Evolutionary conservation across 2,797 vertebrate species (phyloP).

Genomic region (Rousettus madagascariensis): DNA sequence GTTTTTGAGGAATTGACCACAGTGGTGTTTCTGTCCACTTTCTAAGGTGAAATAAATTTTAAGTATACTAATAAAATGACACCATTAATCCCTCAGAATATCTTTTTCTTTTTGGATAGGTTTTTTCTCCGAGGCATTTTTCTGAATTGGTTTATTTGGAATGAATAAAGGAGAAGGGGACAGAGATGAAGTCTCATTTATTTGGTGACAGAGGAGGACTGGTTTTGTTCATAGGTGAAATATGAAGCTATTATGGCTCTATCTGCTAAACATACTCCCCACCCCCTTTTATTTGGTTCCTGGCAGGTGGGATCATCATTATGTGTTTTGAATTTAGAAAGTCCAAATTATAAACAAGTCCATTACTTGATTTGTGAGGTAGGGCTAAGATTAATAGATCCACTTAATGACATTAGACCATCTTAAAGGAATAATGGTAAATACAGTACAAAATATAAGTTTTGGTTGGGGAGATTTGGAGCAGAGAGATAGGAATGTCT

Average conservation of each 20-base stretch:
- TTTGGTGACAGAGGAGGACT: not conserved
- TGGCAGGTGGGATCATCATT: not conserved
- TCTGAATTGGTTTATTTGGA: slow-evolving; percentile 19
- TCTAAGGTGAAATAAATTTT: slow-evolving; percentile 26
- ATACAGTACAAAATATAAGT: not conserved
- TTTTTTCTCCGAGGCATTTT: not conserved
- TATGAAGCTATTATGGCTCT: slow-evolving; percentile 25
- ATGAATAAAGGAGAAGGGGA: not conserved
- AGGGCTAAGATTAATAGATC: not conserved
- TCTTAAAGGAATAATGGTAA: not conserved
- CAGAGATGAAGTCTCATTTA: not conserved
- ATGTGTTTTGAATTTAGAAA: slow-evolving; percentile 38
- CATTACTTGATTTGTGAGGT: slow-evolving; percentile 10
- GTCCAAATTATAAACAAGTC: slow-evolving; percentile 20
- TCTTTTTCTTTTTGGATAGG: not conserved
- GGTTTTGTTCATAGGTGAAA: not conserved
- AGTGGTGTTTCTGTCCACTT: not conserved
- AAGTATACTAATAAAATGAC: slow-evolving; percentile 22
- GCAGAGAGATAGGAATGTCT: not conserved
- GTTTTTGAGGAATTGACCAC: slow-evolving; percentile 5
- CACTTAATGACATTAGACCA: not conserved
- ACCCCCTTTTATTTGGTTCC: not conserved
- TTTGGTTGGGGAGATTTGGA: not conserved
- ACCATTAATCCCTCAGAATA: not conserved
- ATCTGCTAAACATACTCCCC: not conserved